Conservation (phyloP, 2,113 vertebrate species). For the Morone chrysops region DNA sequence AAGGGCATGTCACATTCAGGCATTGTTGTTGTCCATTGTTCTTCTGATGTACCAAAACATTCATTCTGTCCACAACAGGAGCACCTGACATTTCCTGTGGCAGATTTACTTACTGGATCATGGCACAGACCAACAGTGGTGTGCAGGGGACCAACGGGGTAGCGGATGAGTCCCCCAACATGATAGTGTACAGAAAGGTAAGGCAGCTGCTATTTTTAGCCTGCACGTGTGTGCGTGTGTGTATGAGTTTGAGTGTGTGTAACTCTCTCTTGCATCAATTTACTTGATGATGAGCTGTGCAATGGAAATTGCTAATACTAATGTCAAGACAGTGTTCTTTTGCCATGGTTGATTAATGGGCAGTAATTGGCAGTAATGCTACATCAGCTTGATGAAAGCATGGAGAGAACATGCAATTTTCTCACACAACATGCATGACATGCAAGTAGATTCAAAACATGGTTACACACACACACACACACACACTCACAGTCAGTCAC, state of each 20-base stretch:
- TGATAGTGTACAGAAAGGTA: conserved; percentile 99
- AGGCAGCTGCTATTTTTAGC: conserved; percentile 74
- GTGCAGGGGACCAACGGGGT: conserved; percentile 94
- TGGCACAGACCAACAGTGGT: conserved; percentile 96
- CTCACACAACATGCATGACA: conserved; percentile 31
- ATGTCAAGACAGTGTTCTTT: conserved; percentile 42
- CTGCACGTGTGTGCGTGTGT: conserved; percentile 29
- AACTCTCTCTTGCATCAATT: conserved; percentile 52
- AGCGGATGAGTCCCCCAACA: conserved; percentile 96
- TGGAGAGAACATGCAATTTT: conserved; percentile 29
- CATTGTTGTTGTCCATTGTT: conserved; percentile 31
- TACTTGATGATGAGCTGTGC: conserved; percentile 46
- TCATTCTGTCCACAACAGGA: conserved; percentile 71
- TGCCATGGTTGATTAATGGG: conserved; percentile 45
- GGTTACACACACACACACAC: background rate
- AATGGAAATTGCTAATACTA: conserved; percentile 49
- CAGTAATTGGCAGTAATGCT: conserved; percentile 29
- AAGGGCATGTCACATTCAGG: conserved; percentile 27
- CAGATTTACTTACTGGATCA: conserved; percentile 85
- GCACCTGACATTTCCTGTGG: conserved; percentile 79
- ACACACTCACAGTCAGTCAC: background rate
- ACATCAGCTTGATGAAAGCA: conserved; percentile 41
- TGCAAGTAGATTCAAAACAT: conserved; percentile 3
- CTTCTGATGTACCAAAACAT: conserved; percentile 46
- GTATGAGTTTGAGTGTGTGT: conserved; percentile 33